Conservation (phyloP, 2,113 vertebrate species). For the Phylloscopus trochilus region DNA sequence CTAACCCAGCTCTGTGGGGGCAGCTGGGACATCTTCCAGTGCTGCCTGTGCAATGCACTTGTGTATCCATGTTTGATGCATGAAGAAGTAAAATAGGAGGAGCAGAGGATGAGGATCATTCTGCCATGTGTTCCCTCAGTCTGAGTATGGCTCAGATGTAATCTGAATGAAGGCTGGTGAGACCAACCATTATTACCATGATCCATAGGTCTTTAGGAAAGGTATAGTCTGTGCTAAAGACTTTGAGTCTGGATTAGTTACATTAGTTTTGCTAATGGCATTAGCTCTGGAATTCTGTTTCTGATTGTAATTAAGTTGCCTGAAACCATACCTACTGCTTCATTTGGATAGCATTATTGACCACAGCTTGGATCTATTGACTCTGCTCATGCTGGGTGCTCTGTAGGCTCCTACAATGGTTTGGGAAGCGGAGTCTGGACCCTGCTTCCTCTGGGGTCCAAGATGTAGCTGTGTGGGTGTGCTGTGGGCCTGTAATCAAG, state of each 20-base stretch:
- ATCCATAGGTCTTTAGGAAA: neutral
- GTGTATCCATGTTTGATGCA: neutral
- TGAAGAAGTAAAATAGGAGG: neutral
- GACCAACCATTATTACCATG: neutral
- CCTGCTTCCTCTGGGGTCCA: neutral
- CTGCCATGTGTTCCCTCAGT: neutral
- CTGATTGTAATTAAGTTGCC: neutral
- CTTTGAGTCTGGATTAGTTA: neutral
- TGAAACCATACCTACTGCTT: neutral
- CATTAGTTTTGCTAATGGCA: neutral
- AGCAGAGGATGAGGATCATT: rapidly evolving
- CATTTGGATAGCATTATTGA: neutral
- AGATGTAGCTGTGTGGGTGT: neutral
- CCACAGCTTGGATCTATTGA: neutral
- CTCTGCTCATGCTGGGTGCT: neutral
- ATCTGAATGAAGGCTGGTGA: neutral
- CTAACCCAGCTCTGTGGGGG: neutral
- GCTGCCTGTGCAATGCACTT: rapidly evolving
- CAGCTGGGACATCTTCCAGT: rapidly evolving
- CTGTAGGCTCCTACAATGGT: neutral
- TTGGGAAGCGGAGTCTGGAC: neutral
- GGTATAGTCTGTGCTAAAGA: neutral
- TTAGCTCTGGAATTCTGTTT: neutral
- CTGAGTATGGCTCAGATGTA: neutral
- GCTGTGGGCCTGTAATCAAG: neutral